These are phyloP conservation scores for Mythimna albipuncta DNA, from an alignment of 2,888 invertebrate species.

Conservation along the genomic window DNA sequence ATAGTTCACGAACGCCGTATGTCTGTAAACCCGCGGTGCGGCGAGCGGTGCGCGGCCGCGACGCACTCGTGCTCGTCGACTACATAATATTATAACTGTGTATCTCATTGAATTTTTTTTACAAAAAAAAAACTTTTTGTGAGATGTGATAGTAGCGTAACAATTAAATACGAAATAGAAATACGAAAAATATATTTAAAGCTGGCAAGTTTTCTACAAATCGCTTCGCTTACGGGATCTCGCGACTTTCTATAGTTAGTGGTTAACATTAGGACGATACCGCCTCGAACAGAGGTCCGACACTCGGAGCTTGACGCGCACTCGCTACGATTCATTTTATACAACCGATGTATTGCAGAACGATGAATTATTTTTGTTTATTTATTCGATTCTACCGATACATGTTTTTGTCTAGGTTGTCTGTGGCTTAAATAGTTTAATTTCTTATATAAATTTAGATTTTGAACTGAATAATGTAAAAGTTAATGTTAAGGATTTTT, in stretches of 20 bases:
- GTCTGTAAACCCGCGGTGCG: neutral
- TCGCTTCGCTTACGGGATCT: slow-evolving; percentile 73
- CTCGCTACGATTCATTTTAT: slow-evolving; percentile 52
- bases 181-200: slow-evolving; percentile 66
- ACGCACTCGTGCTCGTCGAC: slow-evolving; percentile 17
- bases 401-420: slow-evolving; percentile 64
- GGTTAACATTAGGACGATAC: slow-evolving; percentile 29
- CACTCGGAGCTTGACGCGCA: slow-evolving; percentile 21
- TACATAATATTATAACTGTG: slow-evolving; percentile 41
- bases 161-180: slow-evolving; percentile 70
- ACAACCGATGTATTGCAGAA: slow-evolving; percentile 46
- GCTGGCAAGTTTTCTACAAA: slow-evolving; percentile 74
- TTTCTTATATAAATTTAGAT: slow-evolving; percentile 70
- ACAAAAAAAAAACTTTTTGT: slow-evolving; percentile 69
- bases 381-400: slow-evolving; percentile 56
- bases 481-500: slow-evolving; percentile 71
- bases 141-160: slow-evolving; percentile 84
- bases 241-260: slow-evolving; percentile 42
- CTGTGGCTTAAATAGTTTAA: slow-evolving; percentile 70
- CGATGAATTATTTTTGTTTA: slow-evolving; percentile 47
- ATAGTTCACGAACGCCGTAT: neutral
- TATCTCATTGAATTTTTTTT: slow-evolving; percentile 62
- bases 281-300: slow-evolving; percentile 27
- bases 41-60: slow-evolving; percentile 53
- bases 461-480: slow-evolving; percentile 77